Conservation (phyloP, 1,140 invertebrate genomes). For the Drosophila malerkotliana region DNA sequence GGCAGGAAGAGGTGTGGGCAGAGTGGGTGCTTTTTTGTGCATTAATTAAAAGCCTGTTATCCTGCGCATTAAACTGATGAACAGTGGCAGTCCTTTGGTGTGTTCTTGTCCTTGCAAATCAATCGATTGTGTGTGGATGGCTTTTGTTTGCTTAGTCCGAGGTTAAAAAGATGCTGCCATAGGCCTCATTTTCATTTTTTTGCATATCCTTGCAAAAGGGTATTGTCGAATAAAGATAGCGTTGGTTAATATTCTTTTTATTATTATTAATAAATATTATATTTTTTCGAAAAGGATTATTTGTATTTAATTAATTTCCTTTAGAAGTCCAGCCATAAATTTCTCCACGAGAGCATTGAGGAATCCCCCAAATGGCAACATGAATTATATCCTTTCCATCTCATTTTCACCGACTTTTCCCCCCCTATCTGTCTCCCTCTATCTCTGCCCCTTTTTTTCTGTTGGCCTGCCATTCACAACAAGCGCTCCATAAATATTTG, state of each 20-base stretch:
- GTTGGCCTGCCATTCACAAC: conserved; percentile 37
- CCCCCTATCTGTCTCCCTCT: background rate
- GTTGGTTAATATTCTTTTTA: background rate
- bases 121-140: conserved; percentile 70
- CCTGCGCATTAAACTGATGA: conserved; percentile 49
- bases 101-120: conserved; percentile 64
- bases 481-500: conserved; percentile 78
- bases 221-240: background rate
- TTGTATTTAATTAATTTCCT: background rate
- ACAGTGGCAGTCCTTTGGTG: conserved; percentile 4
- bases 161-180: conserved; percentile 27
- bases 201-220: background rate
- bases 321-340: background rate
- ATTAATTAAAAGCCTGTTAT: conserved; percentile 76
- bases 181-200: background rate
- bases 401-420: conserved; percentile 2
- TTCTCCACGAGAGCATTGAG: background rate
- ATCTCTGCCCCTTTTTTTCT: conserved; percentile 8
- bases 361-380: background rate
- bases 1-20: conserved; percentile 7
- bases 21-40: conserved; percentile 62
- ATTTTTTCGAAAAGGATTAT: background rate
- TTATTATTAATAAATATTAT: background rate
- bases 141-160: conserved; percentile 21
- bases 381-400: background rate